These are phyloP conservation scores for human DNA, from an alignment of 2,113 vertebrate genomes.

Conservation along the genomic window GRCh38 chrX:108966001-108966500, in stretches of 20 bases:
- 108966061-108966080: not conserved
- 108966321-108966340: not conserved
- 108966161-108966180: not conserved
- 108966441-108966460: not conserved
- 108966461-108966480: not conserved
- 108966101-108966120: not conserved
- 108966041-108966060: not conserved
- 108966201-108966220: not conserved
- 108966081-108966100: not conserved
- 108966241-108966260: not conserved
- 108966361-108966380: not conserved
- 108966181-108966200: not conserved
- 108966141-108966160: not conserved
- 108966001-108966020: not conserved
- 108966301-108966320: not conserved
- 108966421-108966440: not conserved
- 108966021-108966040: not conserved
- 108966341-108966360: conserved; percentile 6
- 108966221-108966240: not conserved
- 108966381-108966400: not conserved
- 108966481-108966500: not conserved
- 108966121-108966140: not conserved
- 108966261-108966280: not conserved
- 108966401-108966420: not conserved
- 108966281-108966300: conserved; percentile 6